Base-by-base conservation (phyloP, 2,113 vertebrate genomes). In the Corapipo altera region DNA sequence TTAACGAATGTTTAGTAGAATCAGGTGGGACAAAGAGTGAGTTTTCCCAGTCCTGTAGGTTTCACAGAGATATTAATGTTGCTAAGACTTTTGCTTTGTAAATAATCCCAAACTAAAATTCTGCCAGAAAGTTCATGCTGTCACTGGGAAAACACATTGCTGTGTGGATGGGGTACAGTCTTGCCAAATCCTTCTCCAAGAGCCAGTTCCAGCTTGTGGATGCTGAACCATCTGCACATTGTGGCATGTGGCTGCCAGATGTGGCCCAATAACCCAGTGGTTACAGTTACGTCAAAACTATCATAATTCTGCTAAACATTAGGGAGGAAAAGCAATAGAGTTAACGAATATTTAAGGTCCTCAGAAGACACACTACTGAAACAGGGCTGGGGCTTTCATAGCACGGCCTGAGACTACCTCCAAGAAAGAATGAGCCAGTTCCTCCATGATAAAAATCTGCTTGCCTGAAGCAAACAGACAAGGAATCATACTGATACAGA, bases 61-160 rank as follows among this genome's bases (percentile, higher is more conserved):
- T 67, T 72, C 44, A 54, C 9, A 24, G 30, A 49, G 15, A 62
- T 51, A 48, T 35, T 78, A 76, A 15, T 5, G 3, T 14, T 95
- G 43, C 62, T 67, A 55, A 54, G 55, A 69, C 66, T 94, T 90
- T 95, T 85, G 37, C 65, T 93, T 90, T 83, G 23, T 9, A 55
- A 82, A 80, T 83, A 65, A 94, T 37, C 37, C 72, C 80, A 94
- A 93, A 35, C 16, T 32, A 62, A n/a, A 69, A 52, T 52, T 84
- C 55, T 71, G 28, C 62, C 76, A 88, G 83, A 70, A 91, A 85
- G 61, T 74, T 71, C 55, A 62, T 79, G 23, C 91, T 85, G 5
- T 67, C 49, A 62, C 82, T 80, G 77, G 81, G 83, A 92, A 97
- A 96, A 96, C 59, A 91, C 73, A 92, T 84, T 20, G 6, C 48